A percentile compares a stretch with the other conserved stretches of the same genome.
These are phyloP conservation scores for Nothocercus julius DNA, from an alignment of 2,113 vertebrate species.

Conservation along the genomic window DNA sequence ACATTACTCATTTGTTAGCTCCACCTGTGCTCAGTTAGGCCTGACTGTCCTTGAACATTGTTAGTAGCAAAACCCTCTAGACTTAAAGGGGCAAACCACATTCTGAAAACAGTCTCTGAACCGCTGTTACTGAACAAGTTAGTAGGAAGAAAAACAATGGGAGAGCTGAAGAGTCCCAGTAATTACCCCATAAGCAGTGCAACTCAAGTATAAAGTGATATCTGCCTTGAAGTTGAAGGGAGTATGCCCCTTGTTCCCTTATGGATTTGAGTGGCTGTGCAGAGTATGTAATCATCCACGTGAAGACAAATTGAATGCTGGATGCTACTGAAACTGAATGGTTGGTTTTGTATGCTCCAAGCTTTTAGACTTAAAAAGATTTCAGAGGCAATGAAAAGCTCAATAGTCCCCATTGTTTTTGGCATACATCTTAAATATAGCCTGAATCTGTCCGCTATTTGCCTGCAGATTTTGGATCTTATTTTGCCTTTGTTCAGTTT, in stretches of 20 bases:
- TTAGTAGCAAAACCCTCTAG: not conserved
- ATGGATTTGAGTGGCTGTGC: not conserved
- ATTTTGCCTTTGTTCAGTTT: not conserved
- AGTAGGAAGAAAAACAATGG: not conserved
- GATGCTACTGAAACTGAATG: not conserved
- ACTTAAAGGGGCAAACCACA: not conserved
- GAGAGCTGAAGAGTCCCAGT: not conserved
- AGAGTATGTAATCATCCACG: not conserved
- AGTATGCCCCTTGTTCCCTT: not conserved
- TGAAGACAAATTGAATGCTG: not conserved
- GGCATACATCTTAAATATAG: not conserved
- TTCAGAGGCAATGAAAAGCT: not conserved
- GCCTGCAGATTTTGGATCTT: not conserved
- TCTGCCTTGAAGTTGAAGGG: not conserved
- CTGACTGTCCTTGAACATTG: constrained; percentile 25
- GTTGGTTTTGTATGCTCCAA: not conserved
- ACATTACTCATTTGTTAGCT: constrained; percentile 27
- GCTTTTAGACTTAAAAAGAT: not conserved
- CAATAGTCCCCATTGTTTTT: not conserved
- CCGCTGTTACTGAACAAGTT: not conserved
- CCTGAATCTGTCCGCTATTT: not conserved
- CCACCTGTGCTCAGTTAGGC: not conserved
- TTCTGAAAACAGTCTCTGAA: not conserved
- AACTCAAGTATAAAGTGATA: not conserved
- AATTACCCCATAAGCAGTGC: not conserved